A percentile compares a stretch with the other conserved stretches of the same genome.
Evolutionary conservation across 2,888 invertebrate species (phyloP).

Genomic region (Parasteatoda lunata): DNA sequence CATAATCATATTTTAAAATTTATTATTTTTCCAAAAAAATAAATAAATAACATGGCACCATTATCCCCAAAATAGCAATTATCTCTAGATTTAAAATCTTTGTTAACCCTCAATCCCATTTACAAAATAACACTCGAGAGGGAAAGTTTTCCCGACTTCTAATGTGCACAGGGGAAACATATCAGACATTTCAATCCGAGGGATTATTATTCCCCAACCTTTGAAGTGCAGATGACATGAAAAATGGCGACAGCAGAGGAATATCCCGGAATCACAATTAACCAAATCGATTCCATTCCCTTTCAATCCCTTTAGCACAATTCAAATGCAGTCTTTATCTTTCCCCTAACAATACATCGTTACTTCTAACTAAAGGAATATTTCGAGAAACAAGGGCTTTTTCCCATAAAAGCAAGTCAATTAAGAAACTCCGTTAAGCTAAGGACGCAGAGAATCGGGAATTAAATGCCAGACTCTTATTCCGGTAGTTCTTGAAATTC

Average conservation of each 20-base stretch:
- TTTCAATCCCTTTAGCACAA: not conserved
- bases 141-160: not conserved
- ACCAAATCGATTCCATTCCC: not conserved
- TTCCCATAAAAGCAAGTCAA: conserved; percentile 4
- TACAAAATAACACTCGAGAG: not conserved
- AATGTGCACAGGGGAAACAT: not conserved
- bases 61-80: conserved; percentile 3
- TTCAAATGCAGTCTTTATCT: conserved; percentile 2
- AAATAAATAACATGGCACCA: not conserved
- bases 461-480: conserved; percentile 49
- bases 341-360: conserved; percentile 1
- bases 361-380: not conserved
- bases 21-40: too few relatives aligned
- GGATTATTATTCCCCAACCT: not conserved
- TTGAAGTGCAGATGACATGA: not conserved
- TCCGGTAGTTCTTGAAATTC: conserved; percentile 33
- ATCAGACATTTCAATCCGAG: not conserved
- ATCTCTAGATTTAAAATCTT: not conserved
- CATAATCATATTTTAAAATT: too few relatives aligned
- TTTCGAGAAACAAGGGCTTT: not conserved
- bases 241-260: not conserved
- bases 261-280: not conserved
- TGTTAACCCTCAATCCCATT: not conserved
- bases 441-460: conserved; percentile 16
- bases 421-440: conserved; percentile 48